A percentile compares a stretch with the other conserved stretches of the same genome.
phyloP scores from a whole-genome alignment of 2,888 invertebrate genomes.

The Cistogaster globosa region DNA sequence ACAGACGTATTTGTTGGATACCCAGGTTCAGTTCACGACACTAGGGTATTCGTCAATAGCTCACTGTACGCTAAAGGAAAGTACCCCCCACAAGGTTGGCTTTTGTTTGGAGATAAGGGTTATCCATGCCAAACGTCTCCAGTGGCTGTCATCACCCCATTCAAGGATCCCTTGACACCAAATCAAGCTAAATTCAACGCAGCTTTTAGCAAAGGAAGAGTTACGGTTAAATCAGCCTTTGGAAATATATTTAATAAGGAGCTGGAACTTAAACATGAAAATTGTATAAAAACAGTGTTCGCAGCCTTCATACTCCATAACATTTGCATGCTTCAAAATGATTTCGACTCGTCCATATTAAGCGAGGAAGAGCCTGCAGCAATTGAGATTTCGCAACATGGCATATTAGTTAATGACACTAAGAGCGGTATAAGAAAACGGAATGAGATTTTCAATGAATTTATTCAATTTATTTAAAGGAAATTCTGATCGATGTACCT shows the following conservation, averaged over 20 bases:
- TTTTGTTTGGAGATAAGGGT: not conserved
- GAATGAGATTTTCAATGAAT: not conserved
- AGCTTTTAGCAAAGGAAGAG: not conserved
- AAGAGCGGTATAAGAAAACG: not conserved
- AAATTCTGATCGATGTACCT: no score
- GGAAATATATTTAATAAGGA: not conserved
- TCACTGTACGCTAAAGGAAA: constrained; percentile 21
- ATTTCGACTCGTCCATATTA: no score
- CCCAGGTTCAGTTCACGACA: constrained; percentile 45
- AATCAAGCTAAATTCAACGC: not conserved
- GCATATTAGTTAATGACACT: not conserved
- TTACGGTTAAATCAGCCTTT: not conserved
- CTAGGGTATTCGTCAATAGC: constrained; percentile 41
- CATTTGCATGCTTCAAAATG: constrained; percentile 1
- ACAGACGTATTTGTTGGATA: constrained; percentile 26
- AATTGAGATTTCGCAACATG: not conserved
- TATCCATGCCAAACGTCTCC: not conserved
- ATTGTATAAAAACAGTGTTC: not conserved
- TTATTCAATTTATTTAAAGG: not conserved
- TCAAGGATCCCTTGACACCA: not conserved
- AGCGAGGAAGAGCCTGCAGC: no score
- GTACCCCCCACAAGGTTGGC: no score
- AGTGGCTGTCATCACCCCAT: no score
- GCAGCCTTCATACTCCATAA: not conserved
- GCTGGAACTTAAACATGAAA: no score